phyloP scores from a whole-genome alignment of 2,888 invertebrate species.

The Tachina grossa region DNA sequence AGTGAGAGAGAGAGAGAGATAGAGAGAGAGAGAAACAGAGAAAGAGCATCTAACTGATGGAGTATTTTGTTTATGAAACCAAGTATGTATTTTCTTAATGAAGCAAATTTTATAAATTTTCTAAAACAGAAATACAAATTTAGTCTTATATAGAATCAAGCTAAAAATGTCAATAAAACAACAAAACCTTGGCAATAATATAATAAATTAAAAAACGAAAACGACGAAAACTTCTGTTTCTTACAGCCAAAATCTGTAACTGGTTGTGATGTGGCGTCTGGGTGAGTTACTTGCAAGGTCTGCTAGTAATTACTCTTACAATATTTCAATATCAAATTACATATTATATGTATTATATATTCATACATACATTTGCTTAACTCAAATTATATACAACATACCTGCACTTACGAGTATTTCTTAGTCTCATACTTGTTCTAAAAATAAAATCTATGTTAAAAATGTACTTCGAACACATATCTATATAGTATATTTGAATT shows the following conservation, averaged over 20 bases:
- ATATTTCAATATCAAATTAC: slow-evolving; percentile 17
- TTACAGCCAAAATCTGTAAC: slow-evolving; percentile 49
- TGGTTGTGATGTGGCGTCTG: slow-evolving; percentile 34
- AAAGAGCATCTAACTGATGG: no score
- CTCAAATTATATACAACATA: slow-evolving; percentile 32
- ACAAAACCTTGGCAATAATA: neutral
- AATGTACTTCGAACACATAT: slow-evolving; percentile 36
- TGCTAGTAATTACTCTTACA: slow-evolving; percentile 69
- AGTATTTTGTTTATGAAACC: no score
- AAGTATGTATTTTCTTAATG: no score
- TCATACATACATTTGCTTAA: neutral
- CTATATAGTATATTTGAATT: slow-evolving; percentile 18
- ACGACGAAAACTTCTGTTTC: slow-evolving; percentile 6
- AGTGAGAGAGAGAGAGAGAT: no score
- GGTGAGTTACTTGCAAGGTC: slow-evolving; percentile 49
- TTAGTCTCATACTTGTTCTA: neutral
- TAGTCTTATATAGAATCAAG: no score
- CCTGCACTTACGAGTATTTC: slow-evolving; percentile 17
- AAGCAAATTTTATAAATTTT: no score
- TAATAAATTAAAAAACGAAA: neutral
- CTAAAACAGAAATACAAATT: no score
- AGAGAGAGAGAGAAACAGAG: no score
- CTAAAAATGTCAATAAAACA: no score
- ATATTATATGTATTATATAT: neutral
- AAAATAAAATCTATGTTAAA: slow-evolving; percentile 24